Base-by-base conservation (phyloP, 2,797 vertebrate species). In the Parotocinclus haroldoi region DNA sequence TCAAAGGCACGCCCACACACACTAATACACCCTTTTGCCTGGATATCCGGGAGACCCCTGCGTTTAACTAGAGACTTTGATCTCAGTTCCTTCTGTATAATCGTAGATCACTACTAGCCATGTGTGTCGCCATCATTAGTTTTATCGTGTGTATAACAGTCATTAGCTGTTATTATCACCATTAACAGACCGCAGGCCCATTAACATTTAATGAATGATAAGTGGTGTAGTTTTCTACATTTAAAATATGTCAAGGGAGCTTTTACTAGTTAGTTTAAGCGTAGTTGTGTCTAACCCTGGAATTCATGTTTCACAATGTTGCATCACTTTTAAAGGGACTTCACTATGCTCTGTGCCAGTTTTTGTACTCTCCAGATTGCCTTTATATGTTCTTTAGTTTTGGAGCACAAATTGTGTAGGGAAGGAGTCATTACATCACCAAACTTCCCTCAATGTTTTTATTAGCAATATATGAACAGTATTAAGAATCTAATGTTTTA, bases 201-300 rank as follows among this genome's bases (percentile, higher is more conserved):
- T 59, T 39, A 63, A 72, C 66, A 67, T 63, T 61, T 70, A 60
- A 78, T 75, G 61, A 75, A 10, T 17, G 53, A 16, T 65, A 77
- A 77, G 65, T 75, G 58, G 63, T 39, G 39, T 44, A 55, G 67
- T 72, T 59, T 67, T 72, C 58, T 56, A 14, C 69, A 57, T 63
- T 63, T 75, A 57, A 67, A 55, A 56, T 49, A 51, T 56, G 62
- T 57, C 27, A 57, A 39, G 40, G 40, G 8, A 42, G 2, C 27
- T 27, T 27, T 27, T 61, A 27, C 27, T 27, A 27, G 2, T 27
- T 27, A 27, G 27, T 27, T 27, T 27, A 27, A 27, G 27, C 27
- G n/a, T n/a, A n/a, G n/a, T 27, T 27, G 5, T 27, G 27, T 27
- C 27, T 27, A 27, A 27, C 5, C 5, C 27, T 27, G 5, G 27